Base-by-base conservation (phyloP, 2,113 vertebrate species). In the Platysteira castanea region DNA sequence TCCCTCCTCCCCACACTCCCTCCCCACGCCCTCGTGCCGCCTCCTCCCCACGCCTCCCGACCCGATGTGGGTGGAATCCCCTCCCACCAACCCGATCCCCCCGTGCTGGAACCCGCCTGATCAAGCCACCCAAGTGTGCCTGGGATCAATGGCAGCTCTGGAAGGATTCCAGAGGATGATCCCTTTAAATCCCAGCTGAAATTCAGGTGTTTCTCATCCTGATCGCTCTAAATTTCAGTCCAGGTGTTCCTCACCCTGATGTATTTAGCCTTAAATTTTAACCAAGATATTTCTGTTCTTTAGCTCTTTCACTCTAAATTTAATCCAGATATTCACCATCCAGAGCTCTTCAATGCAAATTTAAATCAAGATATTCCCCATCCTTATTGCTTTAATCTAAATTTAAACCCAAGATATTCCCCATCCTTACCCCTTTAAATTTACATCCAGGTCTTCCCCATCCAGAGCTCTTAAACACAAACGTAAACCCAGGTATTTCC, bases 91-190 rank as follows among this genome's bases (percentile, higher is more conserved):
- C 15, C 35, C 3, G 0, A 35, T 13, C 13, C 31, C 24, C 64
- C 31, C 3, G 0, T 13, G 1, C n/a, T 5, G 9, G n/a, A 10
- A 28, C 19, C n/a, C 1, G 0, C 41, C 59, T 8, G 30, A 49
- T 5, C 85, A 31, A 80, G 49, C 31, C 22, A 27, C 42, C 22
- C 42, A 33, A 13, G 57, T 0, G 26, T 10, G 27, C 50, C 50
- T 4, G 27, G 68, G 35, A 44, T 6, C 5, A 0, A 15, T 0
- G 7, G 56, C 7, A 0, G 41, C 49, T 54, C 49, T 21, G 50
- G 42, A 27, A 28, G 10, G 22, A 37, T 35, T 57, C 52, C 52
- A 57, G 44, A 59, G 42, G 22, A 68, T 52, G 37, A 28, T 30
- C 52, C 60, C 44, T 67, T 39, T 17, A 30, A 67, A 74, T 14